Percentiles rank a stretch among this genome's conserved stretches.
These are phyloP conservation scores for Crocodylus rhombifer DNA, from an alignment of 2,797 vertebrate genomes.

Conservation along the genomic window DNA sequence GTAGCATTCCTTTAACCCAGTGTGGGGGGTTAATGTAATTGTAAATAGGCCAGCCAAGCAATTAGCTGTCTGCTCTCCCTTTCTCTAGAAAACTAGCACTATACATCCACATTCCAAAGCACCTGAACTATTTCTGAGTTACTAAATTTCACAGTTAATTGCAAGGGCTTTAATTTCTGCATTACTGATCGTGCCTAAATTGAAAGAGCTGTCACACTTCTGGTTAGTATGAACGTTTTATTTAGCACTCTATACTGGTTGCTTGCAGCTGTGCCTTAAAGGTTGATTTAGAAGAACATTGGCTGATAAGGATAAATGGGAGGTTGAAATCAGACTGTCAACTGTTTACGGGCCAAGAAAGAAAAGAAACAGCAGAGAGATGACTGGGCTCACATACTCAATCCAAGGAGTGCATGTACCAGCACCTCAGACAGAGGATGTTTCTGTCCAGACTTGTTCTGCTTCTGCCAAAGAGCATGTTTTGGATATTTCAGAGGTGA, in stretches of 20 bases:
- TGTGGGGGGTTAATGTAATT: neutral
- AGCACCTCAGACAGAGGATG: neutral
- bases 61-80: neutral
- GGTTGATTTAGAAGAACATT: neutral
- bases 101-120: neutral
- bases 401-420: no score
- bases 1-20: neutral
- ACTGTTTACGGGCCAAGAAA: neutral
- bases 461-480: neutral
- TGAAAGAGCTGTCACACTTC: neutral
- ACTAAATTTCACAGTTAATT: neutral
- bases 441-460: neutral
- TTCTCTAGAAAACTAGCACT: neutral
- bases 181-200: neutral
- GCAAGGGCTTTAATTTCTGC: neutral
- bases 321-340: neutral
- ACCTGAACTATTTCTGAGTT: neutral
- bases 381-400: neutral
- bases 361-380: neutral
- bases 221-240: neutral
- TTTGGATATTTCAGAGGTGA: neutral
- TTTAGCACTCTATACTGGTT: neutral
- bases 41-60: neutral
- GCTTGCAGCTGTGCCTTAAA: conserved; percentile 4
- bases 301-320: neutral